Conservation (phyloP, 1,140 invertebrate species). For the Antheraea mylitta region DNA sequence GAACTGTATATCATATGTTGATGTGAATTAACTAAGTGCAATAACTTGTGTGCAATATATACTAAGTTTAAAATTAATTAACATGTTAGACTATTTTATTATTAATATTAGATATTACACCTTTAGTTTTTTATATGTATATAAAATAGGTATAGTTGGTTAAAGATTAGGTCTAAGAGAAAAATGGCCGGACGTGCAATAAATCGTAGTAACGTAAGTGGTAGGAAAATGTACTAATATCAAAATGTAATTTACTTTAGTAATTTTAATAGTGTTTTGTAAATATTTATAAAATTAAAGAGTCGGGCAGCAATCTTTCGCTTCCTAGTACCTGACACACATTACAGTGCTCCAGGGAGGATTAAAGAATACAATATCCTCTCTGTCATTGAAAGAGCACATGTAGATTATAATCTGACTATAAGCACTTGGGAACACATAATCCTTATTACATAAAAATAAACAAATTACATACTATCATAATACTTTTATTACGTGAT, state of each 20-base stretch:
- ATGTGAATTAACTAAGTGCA: slow-evolving; percentile 41
- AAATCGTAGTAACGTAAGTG: slow-evolving; percentile 20
- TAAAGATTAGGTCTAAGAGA: slow-evolving; percentile 20
- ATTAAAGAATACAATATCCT: slow-evolving; percentile 24
- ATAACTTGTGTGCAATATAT: slow-evolving; percentile 15
- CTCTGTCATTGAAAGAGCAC: slow-evolving; percentile 41
- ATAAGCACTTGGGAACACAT: slow-evolving; percentile 36
- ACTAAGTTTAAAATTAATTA: slow-evolving; percentile 12
- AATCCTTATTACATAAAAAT: slow-evolving; percentile 23
- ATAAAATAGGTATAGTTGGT: background rate
- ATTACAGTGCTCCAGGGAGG: slow-evolving; percentile 56
- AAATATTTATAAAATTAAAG: slow-evolving; percentile 30
- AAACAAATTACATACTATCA: too few species aligned
- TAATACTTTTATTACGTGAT: too few species aligned
- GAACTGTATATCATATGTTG: slow-evolving; percentile 32
- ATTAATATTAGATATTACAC: background rate
- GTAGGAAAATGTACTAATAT: background rate
- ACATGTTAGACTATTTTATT: background rate
- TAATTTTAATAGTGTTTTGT: slow-evolving; percentile 1
- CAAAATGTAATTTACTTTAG: background rate
- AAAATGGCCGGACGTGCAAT: slow-evolving; percentile 70
- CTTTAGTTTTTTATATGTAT: slow-evolving; percentile 11
- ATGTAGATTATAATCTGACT: slow-evolving; percentile 23
- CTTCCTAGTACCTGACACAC: slow-evolving; percentile 73
- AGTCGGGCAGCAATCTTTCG: slow-evolving; percentile 65